A percentile compares a stretch with the other conserved stretches of the same genome.
phyloP scores from a whole-genome alignment of 2,888 invertebrate species.

The Eulithis testata region DNA sequence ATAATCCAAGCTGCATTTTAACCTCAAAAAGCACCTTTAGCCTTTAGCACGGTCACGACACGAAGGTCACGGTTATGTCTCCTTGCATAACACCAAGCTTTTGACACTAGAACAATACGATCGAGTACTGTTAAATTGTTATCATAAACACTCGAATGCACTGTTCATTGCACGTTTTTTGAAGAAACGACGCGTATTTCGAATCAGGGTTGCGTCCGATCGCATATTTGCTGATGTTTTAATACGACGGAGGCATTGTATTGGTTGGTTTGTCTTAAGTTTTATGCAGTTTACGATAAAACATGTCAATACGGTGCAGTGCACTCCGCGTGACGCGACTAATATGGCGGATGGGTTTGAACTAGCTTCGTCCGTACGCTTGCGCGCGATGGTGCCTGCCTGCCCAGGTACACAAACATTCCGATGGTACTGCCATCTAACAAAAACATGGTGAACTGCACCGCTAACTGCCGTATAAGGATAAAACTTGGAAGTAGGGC shows the following conservation, averaged over 20 bases:
- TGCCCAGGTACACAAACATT: slow-evolving; percentile 71
- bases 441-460: slow-evolving; percentile 45
- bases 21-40: slow-evolving; percentile 81
- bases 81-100: slow-evolving; percentile 78
- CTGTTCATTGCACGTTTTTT: slow-evolving; percentile 80
- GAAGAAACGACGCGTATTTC: slow-evolving; percentile 72
- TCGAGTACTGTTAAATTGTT: slow-evolving; percentile 78
- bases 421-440: slow-evolving; percentile 60
- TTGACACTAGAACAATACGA: slow-evolving; percentile 75
- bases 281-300: slow-evolving; percentile 78
- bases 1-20: slow-evolving; percentile 83
- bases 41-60: slow-evolving; percentile 75
- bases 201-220: slow-evolving; percentile 66
- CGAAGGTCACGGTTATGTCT: slow-evolving; percentile 82
- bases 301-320: slow-evolving; percentile 80
- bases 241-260: slow-evolving; percentile 69
- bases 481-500: slow-evolving; percentile 10
- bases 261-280: slow-evolving; percentile 69
- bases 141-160: slow-evolving; percentile 83
- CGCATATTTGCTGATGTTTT: slow-evolving; percentile 71
- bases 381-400: slow-evolving; percentile 62
- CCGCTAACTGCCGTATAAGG: slow-evolving; percentile 35
- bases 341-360: slow-evolving; percentile 84
- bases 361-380: slow-evolving; percentile 68
- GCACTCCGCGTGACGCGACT: slow-evolving; percentile 83